phyloP scores from a whole-genome alignment of 37 sponge, comb jelly and placozoan species.

The Diacarnus erythraeanus region DNA sequence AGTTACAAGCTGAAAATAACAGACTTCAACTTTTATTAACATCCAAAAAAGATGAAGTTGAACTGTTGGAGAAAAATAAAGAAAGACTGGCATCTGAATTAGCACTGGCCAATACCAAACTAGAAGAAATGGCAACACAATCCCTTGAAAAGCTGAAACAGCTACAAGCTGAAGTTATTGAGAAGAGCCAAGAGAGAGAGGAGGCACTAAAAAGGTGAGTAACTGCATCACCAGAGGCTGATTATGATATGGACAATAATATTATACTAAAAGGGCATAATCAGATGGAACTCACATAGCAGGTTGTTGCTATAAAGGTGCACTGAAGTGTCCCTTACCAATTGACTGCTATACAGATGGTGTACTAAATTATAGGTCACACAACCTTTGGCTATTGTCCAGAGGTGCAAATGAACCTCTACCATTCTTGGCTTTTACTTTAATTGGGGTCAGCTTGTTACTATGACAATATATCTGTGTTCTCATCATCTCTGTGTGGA shows the following conservation, averaged over 20 bases:
- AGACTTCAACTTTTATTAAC: slow-evolving; percentile 3
- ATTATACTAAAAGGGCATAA: too few relatives aligned
- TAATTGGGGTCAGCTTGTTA: too few relatives aligned
- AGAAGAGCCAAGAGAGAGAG: slow-evolving; percentile 39
- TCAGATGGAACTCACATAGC: too few relatives aligned
- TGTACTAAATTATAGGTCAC: too few relatives aligned
- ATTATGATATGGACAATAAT: too few relatives aligned
- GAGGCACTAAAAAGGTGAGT: slow-evolving; percentile 38
- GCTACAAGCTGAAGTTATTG: slow-evolving; percentile 23
- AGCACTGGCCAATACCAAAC: not conserved
- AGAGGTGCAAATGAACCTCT: too few relatives aligned
- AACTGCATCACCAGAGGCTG: not conserved
- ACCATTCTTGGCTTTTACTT: too few relatives aligned
- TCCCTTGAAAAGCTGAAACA: slow-evolving; percentile 13
- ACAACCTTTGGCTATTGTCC: too few relatives aligned
- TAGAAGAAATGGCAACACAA: slow-evolving; percentile 24
- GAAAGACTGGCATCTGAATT: slow-evolving; percentile 17
- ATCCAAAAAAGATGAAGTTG: slow-evolving; percentile 22
- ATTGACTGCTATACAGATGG: too few relatives aligned
- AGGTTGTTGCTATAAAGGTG: too few relatives aligned
- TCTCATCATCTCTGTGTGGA: not conserved
- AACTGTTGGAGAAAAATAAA: not conserved
- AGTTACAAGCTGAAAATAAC: slow-evolving; percentile 28
- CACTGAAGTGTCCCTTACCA: too few relatives aligned
- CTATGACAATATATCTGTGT: too few relatives aligned